Evolutionary conservation across 2,113 vertebrate genomes (phyloP).

Genomic region (human (Homo sapiens)): DNA sequence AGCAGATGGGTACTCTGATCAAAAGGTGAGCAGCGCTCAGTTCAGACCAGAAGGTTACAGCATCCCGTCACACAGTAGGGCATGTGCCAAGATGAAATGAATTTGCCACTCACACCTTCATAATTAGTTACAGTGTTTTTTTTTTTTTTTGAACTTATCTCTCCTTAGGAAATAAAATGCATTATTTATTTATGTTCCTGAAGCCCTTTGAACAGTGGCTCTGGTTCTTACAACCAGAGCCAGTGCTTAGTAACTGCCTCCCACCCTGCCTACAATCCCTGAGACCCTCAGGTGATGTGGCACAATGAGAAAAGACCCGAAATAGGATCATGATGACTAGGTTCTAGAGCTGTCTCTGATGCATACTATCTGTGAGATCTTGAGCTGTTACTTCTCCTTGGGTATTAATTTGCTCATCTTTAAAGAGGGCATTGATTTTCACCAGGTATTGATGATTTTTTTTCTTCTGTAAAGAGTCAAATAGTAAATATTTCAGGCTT

Average conservation of each 20-base stretch:
- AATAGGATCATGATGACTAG: background rate
- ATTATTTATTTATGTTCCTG: background rate
- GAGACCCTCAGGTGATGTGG: rapidly evolving
- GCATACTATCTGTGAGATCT: rapidly evolving
- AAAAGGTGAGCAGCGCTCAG: rapidly evolving
- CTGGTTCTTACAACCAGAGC: background rate
- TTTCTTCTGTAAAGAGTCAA: background rate
- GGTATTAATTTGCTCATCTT: background rate
- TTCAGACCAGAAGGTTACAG: background rate
- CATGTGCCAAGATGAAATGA: rapidly evolving
- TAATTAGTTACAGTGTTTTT: background rate
- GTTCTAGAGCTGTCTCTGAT: background rate
- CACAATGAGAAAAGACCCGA: background rate
- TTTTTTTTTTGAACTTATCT: background rate
- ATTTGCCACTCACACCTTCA: background rate
- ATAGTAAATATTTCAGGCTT: background rate
- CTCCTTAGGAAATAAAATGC: background rate
- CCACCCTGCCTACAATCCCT: background rate
- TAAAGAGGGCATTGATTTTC: background rate
- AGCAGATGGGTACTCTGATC: background rate
- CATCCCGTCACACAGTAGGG: background rate
- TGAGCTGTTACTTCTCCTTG: background rate
- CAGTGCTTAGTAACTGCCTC: background rate
- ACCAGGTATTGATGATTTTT: background rate
- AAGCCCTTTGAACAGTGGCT: background rate